Percentiles rank a stretch among this genome's conserved stretches.
Evolutionary conservation across 1,140 invertebrate species (phyloP).

Genomic region (Drosophila sechellia): DNA sequence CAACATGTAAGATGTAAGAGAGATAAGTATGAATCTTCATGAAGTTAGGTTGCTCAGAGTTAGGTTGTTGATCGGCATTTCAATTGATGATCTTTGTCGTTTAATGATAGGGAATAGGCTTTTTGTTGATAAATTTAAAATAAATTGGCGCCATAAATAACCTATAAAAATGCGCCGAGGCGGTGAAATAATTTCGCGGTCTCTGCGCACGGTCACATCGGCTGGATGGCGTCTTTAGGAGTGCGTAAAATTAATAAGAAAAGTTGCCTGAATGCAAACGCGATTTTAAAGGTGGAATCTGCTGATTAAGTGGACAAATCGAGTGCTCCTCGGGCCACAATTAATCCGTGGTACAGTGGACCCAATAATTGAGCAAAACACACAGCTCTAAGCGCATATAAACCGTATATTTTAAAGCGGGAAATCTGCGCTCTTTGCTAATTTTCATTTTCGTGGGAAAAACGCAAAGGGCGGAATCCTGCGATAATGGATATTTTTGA

Average conservation of each 20-base stretch:
- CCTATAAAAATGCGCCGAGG: background rate
- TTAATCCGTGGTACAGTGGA: background rate
- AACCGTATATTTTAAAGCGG: background rate
- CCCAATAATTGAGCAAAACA: background rate
- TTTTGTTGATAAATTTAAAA: background rate
- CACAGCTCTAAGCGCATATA: background rate
- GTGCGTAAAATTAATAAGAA: background rate
- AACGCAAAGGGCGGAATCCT: constrained; percentile 1
- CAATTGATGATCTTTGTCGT: too few relatives aligned
- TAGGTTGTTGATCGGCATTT: too few relatives aligned
- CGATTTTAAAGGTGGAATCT: background rate
- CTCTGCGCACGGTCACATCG: background rate
- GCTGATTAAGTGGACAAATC: background rate
- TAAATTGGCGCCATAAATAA: background rate
- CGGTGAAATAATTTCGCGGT: background rate
- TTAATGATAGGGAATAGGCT: too few relatives aligned
- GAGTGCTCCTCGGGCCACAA: background rate
- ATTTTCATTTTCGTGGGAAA: constrained; percentile 3
- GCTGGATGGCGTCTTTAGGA: constrained; percentile 13
- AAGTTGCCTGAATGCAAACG: constrained; percentile 28
- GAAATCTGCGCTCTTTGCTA: background rate
- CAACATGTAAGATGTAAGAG: too few relatives aligned
- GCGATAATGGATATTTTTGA: constrained; percentile 63
- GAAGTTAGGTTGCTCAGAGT: too few relatives aligned
- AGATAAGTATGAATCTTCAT: too few relatives aligned